A percentile compares a stretch with the other conserved stretches of the same genome.
phyloP scores from a whole-genome alignment of 2,797 vertebrate genomes.

The Salarias fasciatus region DNA sequence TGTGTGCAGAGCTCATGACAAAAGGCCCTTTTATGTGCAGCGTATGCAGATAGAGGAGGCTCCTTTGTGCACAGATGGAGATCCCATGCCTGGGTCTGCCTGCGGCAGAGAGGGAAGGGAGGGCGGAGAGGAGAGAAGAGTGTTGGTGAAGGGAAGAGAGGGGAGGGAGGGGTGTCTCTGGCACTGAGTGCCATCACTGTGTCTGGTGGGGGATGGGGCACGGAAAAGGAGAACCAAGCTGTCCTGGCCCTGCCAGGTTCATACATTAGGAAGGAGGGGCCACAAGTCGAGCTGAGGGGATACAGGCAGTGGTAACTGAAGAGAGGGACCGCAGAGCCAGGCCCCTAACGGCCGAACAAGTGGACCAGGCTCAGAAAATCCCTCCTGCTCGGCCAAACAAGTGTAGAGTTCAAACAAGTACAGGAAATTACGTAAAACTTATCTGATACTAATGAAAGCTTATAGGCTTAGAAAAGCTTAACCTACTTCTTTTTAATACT shows the following conservation, averaged over 20 bases:
- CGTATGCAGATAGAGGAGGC: slow-evolving; percentile 87
- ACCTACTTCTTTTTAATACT: slow-evolving; percentile 27
- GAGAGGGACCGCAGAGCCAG: slow-evolving; percentile 27
- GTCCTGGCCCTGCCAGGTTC: slow-evolving; percentile 66
- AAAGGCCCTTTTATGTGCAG: slow-evolving; percentile 88
- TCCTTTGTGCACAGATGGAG: slow-evolving; percentile 86
- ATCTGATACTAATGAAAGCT: slow-evolving; percentile 28
- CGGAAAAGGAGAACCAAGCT: slow-evolving; percentile 62
- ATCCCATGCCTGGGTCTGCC: slow-evolving; percentile 82
- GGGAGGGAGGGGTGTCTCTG: slow-evolving; percentile 67
- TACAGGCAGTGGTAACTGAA: slow-evolving; percentile 39
- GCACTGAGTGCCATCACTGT: slow-evolving; percentile 80
- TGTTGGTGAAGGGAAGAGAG: slow-evolving; percentile 59
- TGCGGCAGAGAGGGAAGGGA: slow-evolving; percentile 71
- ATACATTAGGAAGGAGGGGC: slow-evolving; percentile 51
- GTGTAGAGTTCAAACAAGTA: slow-evolving; percentile 11
- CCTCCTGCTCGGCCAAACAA: no score
- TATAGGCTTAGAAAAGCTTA: slow-evolving; percentile 31
- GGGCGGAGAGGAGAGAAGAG: slow-evolving; percentile 56
- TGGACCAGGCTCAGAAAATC: slow-evolving; percentile 9
- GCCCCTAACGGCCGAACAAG: slow-evolving; percentile 34
- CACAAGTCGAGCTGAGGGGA: slow-evolving; percentile 41
- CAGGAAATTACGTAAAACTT: slow-evolving; percentile 19
- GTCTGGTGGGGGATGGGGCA: slow-evolving; percentile 73
- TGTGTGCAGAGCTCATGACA: slow-evolving; percentile 85